Evolutionary conservation across 2,113 vertebrate species (phyloP).

Genomic region (Hippotragus niger): DNA sequence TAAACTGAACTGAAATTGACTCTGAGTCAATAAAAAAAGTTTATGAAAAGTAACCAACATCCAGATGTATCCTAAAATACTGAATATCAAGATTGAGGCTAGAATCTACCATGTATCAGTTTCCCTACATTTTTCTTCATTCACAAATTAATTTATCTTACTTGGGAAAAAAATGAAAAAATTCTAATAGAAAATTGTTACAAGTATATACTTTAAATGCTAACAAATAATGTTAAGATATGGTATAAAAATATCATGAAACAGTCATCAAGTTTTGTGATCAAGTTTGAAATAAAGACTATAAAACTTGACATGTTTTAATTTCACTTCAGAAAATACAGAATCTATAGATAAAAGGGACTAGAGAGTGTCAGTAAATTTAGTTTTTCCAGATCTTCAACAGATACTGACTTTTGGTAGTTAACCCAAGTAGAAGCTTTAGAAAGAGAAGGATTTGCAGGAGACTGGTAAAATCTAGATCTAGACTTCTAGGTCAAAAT

Average conservation of each 20-base stretch:
- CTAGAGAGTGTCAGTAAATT: neutral
- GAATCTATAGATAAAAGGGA: neutral
- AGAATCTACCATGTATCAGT: neutral
- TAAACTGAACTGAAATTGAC: neutral
- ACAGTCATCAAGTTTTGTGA: neutral
- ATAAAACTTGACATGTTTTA: neutral
- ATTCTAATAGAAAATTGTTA: neutral
- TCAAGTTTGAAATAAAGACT: conserved; percentile 14
- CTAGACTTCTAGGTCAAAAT: neutral
- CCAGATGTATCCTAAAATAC: neutral
- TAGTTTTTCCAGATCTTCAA: neutral
- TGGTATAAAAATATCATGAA: neutral
- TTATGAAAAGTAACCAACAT: neutral
- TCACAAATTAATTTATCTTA: neutral
- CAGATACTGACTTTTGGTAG: neutral
- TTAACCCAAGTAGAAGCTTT: neutral
- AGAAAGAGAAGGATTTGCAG: neutral
- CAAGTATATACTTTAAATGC: neutral
- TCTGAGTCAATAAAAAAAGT: neutral
- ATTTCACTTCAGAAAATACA: neutral
- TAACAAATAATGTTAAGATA: neutral
- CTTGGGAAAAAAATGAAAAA: neutral
- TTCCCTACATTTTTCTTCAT: neutral
- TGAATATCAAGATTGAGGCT: neutral
- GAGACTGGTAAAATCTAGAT: neutral